Conservation (phyloP, 2,113 vertebrate species). For the Artemisiospiza belli region DNA sequence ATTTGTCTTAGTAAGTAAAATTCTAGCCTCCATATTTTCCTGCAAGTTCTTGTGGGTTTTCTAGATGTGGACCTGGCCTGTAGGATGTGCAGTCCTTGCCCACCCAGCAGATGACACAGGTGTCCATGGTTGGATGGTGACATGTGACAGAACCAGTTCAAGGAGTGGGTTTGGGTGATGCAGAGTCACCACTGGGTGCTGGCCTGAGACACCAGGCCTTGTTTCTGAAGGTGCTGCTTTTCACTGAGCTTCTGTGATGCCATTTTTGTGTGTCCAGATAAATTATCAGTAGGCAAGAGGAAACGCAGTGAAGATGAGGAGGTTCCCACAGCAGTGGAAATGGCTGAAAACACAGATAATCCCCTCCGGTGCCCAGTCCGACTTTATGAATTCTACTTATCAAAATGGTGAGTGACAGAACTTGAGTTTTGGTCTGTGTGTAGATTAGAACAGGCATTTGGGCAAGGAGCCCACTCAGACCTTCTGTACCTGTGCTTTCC, state of each 20-base stretch:
- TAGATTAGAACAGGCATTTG: neutral
- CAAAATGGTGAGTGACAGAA: slow-evolving; percentile 86
- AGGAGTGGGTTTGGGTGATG: neutral
- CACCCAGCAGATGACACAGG: neutral
- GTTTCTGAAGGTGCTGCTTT: neutral
- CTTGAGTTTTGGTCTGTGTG: neutral
- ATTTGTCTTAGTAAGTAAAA: neutral
- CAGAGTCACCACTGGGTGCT: neutral
- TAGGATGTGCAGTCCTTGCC: neutral
- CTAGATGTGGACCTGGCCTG: neutral
- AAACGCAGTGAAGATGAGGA: slow-evolving; percentile 85
- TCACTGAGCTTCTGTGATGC: neutral
- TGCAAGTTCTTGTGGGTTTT: neutral
- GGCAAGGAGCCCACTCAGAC: neutral
- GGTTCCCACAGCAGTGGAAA: slow-evolving; percentile 83
- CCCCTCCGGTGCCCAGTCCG: slow-evolving; percentile 93
- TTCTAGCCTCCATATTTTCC: neutral
- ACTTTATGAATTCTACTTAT: slow-evolving; percentile 97
- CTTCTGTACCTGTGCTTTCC: neutral
- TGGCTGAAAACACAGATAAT: slow-evolving; percentile 93
- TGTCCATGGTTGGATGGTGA: neutral
- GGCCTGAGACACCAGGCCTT: neutral
- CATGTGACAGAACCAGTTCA: neutral
- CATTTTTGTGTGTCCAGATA: slow-evolving; percentile 63
- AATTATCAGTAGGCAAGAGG: slow-evolving; percentile 83